phyloP scores from a whole-genome alignment of 2,113 vertebrate species.

The Tauraco erythrolophus region DNA sequence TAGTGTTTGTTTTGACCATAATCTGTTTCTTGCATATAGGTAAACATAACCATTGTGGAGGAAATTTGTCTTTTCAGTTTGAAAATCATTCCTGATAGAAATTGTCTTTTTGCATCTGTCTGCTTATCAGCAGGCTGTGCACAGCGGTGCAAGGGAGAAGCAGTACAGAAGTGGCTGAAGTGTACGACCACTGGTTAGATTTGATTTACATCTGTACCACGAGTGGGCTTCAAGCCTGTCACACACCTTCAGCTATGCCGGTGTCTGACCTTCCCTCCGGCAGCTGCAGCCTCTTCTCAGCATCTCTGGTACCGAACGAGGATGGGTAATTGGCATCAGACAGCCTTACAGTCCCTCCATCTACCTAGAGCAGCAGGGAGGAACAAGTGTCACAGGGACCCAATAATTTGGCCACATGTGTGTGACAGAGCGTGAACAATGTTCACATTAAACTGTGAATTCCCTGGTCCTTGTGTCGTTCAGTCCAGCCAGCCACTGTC shows the following conservation, averaged over 20 bases:
- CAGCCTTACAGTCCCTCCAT: neutral
- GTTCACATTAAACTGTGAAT: neutral
- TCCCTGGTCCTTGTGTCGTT: neutral
- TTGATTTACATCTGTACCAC: neutral
- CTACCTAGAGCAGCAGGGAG: neutral
- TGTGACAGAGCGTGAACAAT: neutral
- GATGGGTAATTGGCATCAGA: neutral
- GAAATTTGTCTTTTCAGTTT: neutral
- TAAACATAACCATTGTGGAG: neutral
- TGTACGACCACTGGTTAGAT: neutral
- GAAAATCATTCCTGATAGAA: neutral
- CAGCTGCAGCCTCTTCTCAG: neutral
- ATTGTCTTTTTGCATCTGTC: neutral
- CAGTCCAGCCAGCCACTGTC: neutral
- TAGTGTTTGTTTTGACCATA: neutral
- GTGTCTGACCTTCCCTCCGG: neutral
- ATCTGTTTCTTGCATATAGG: neutral
- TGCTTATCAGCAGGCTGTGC: neutral
- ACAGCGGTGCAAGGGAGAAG: neutral
- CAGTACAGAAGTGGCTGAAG: neutral
- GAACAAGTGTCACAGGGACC: neutral
- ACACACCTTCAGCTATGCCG: neutral
- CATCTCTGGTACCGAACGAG: neutral
- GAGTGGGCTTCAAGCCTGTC: neutral
- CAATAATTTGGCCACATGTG: neutral